These are phyloP conservation scores for Callipepla squamata DNA, from an alignment of 2,113 vertebrate genomes.

Conservation along the genomic window DNA sequence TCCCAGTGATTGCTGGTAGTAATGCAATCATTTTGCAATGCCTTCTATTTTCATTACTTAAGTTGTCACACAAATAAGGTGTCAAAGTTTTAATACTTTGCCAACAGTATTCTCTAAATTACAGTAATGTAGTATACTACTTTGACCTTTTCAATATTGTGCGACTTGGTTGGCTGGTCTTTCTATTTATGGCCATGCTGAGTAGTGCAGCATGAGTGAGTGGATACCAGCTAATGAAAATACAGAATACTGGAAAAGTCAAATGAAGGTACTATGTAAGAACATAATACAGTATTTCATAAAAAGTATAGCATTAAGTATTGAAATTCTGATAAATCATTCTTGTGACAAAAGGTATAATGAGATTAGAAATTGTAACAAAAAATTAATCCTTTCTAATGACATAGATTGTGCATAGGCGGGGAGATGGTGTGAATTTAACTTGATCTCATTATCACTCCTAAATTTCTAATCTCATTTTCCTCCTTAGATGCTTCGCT, in stretches of 20 bases:
- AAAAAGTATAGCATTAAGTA: conserved; percentile 50
- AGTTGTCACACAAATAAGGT: conserved; percentile 64
- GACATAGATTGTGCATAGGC: conserved; percentile 45
- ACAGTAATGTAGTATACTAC: conserved; percentile 64
- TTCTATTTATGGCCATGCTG: conserved; percentile 73
- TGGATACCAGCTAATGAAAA: conserved; percentile 74
- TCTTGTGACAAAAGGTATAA: conserved; percentile 74
- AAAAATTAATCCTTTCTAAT: conserved; percentile 74
- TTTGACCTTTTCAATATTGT: conserved; percentile 77
- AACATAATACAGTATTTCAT: conserved; percentile 48
- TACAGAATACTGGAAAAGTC: conserved; percentile 61
- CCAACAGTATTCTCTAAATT: conserved; percentile 71
- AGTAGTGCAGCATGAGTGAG: conserved; percentile 55
- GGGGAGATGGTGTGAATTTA: conserved; percentile 60
- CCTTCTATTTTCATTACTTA: conserved; percentile 68
- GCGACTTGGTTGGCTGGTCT: conserved; percentile 73
- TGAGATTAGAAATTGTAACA: conserved; percentile 74
- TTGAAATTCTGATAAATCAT: conserved; percentile 75
- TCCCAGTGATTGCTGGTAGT: conserved; percentile 21
- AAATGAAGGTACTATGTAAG: conserved; percentile 44
- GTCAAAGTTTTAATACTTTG: conserved; percentile 68
- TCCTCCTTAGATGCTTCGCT: conserved; percentile 48
- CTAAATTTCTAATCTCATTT: conserved; percentile 67
- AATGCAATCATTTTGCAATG: background rate
- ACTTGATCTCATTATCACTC: conserved; percentile 63